Evolutionary conservation across 2,888 invertebrate genomes (phyloP), one percentile per base, ranked within the genome.

Genomic region (Dasysyrphus albostriatus): DNA sequence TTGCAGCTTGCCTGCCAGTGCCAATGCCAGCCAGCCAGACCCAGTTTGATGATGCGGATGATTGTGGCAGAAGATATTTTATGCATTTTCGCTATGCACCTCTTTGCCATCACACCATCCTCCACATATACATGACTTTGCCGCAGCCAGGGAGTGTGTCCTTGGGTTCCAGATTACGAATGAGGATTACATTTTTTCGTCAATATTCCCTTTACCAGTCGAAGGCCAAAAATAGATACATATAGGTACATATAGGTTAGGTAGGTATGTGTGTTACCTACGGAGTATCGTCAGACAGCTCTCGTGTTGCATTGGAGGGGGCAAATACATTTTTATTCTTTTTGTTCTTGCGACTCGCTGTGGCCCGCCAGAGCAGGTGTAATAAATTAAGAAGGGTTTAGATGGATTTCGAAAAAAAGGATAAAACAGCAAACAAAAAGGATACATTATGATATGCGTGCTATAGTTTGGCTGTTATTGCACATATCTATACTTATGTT

Each of bases 21-120:
- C n/a, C 16, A 24, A 3, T 19, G 49, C 24, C 37, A 37, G 49
- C 24, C 37, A 37, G 61, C 54, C 54, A 54, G 54, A 54, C 54
- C 75, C 76, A 76, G 87, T 75, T 81, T 87, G 78, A 82, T 83
- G 87, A 83, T 87, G 87, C 78, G 70, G 82, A 87, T 87, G 87
- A 87, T 87, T 87, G 87, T 87, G 78, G 82, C 82, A 83, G 75
- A 75, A 87, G 78, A 79, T 85, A 81, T 87, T 87, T 87, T 87
- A 87, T 87, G 87, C 87, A 87, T 79, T 87, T 83, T 75, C 65
- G 69, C 63, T 75, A 65, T 85, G 74, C 77, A 85, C 69, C 81
- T 58, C 77, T 74, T 39, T 39, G 63, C 69, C 47, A 56, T 59
- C 58, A 16, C 63, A 51, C 54, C 54, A 42, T 47, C 51, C 47